A percentile compares a stretch with the other conserved stretches of the same genome.
These are phyloP conservation scores for Quadroppia sp. DNA, from an alignment of 2,888 invertebrate species.

Conservation along the genomic window DNA sequence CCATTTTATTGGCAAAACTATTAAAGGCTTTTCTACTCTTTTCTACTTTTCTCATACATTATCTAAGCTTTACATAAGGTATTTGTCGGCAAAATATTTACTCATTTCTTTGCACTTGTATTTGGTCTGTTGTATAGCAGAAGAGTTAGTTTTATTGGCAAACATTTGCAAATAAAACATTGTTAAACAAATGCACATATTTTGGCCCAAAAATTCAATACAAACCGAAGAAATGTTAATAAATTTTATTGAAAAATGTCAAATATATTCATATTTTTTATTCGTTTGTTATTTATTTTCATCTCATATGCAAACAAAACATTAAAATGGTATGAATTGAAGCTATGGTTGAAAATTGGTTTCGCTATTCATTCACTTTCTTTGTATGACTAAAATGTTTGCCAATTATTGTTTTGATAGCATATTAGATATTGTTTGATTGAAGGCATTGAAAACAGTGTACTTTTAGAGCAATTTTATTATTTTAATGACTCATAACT, in stretches of 20 bases:
- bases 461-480: not conserved
- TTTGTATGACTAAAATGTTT: constrained; percentile 2
- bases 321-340: too few relatives aligned
- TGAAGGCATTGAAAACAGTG: not conserved
- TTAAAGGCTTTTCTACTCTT: not conserved
- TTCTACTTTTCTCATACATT: not conserved
- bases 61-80: constrained; percentile 27
- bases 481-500: constrained; percentile 24
- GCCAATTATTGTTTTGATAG: not conserved
- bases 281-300: not conserved
- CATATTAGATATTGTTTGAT: not conserved
- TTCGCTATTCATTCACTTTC: not conserved
- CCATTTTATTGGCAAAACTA: constrained; percentile 12
- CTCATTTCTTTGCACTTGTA: not conserved
- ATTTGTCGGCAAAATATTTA: constrained; percentile 33
- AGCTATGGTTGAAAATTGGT: too few relatives aligned
- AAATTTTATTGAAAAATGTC: not conserved
- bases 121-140: not conserved
- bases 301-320: too few relatives aligned
- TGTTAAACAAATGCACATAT: constrained; percentile 7
- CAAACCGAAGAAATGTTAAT: not conserved
- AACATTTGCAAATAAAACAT: not conserved
- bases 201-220: not conserved
- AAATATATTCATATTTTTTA: too few relatives aligned
- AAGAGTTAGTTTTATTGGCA: constrained; percentile 4